These are phyloP conservation scores for Drosophila arizonae DNA, from an alignment of 1,140 invertebrate species.

Conservation along the genomic window DNA sequence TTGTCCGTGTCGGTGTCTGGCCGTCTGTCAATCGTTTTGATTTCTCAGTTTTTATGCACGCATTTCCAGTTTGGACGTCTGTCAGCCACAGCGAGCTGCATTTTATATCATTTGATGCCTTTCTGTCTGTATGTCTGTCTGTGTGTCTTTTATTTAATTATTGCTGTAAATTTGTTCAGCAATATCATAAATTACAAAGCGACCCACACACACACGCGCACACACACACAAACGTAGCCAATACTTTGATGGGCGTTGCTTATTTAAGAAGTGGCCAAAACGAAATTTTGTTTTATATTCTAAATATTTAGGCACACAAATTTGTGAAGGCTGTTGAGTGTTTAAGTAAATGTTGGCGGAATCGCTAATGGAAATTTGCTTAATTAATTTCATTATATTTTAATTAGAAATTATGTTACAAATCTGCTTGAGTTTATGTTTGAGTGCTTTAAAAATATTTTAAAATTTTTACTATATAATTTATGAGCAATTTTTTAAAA, in stretches of 20 bases:
- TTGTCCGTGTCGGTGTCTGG: neutral
- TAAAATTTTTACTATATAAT: too few species aligned
- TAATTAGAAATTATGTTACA: neutral
- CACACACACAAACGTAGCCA: slow-evolving; percentile 40
- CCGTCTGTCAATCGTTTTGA: slow-evolving; percentile 35
- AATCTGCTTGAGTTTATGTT: neutral
- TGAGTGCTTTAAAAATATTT: too few species aligned
- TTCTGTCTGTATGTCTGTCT: slow-evolving; percentile 54
- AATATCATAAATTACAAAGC: slow-evolving; percentile 62
- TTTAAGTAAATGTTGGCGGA: neutral
- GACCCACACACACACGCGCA: slow-evolving; percentile 28
- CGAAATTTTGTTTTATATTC: slow-evolving; percentile 20
- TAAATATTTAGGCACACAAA: neutral
- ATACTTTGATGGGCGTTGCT: slow-evolving; percentile 28
- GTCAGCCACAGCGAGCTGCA: slow-evolving; percentile 54
- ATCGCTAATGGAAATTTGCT: neutral
- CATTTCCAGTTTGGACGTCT: slow-evolving; percentile 73
- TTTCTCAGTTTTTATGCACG: slow-evolving; percentile 73
- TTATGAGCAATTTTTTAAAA: too few species aligned
- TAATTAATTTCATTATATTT: slow-evolving; percentile 1
- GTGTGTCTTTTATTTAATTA: slow-evolving; percentile 72
- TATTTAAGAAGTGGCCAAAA: slow-evolving; percentile 30
- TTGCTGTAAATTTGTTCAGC: slow-evolving; percentile 61
- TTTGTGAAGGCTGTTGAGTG: slow-evolving; percentile 15
- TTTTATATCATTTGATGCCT: slow-evolving; percentile 48